Base-by-base conservation (phyloP, 2,888 invertebrate genomes). In the Heliconius aoede region DNA sequence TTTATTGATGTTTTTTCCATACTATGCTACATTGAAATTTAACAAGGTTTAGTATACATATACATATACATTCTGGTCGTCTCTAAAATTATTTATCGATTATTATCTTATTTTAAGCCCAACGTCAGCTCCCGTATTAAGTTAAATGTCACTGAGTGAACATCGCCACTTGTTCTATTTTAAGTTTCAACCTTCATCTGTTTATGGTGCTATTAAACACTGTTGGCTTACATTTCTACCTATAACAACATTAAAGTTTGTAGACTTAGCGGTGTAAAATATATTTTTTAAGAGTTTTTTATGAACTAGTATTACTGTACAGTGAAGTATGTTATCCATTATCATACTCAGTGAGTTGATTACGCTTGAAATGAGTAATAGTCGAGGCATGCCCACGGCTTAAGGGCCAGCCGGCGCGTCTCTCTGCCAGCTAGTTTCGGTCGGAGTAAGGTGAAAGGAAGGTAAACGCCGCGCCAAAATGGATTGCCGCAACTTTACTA, bases 401-500 rank as follows among this genome's bases (percentile, higher is more conserved):
- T 83, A 80, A 83, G 86, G 85, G 84, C 85, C 88, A 90, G 90
- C 88, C 90, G 86, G 90, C 89, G 87, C 87, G 90, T 86, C 89
- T 89, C 84, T 87, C 86, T 85, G 84, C 85, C 85, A 79, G 72
- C 79, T 75, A 76, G 76, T 60, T 60, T 72, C 74, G 76, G 58
- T 75, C 82, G 81, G 78, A 78, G 81, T 80, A 81, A 84, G 87
- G 94, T 94, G 93, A 94, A 93, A 94, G 93, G 93, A 89, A 93
- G 93, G 92, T 91, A 93, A 92, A 89, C 89, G 87, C 87, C 86
- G 88, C 86, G 84, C 86, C 87, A 90, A 91, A 88, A 90, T 87
- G 86, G 90, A 92, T 93, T 93, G 91, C 90, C 82, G 88, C 91
- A 93, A 93, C 91, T 88, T 88, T 85, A 90, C 91, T 90, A 92